Conservation (phyloP, 2,113 vertebrate species). For the Aegotheles bennettii region DNA sequence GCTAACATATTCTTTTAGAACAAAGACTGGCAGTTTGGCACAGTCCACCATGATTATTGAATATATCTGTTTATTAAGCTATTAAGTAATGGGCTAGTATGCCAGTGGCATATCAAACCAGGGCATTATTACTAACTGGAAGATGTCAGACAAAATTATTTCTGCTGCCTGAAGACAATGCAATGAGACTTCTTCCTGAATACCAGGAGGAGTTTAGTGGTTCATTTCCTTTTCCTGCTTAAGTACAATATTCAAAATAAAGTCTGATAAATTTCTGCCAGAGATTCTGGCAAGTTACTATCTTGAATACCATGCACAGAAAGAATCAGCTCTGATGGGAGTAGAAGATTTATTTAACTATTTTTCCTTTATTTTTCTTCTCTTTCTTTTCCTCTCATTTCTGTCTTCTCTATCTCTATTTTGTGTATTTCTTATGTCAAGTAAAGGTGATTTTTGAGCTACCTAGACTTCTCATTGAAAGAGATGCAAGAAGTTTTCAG, state of each 20-base stretch:
- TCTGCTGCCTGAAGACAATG: background rate
- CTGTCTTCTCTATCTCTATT: background rate
- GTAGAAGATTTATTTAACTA: background rate
- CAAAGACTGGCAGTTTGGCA: conserved; percentile 18
- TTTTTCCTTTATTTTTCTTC: background rate
- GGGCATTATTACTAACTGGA: background rate
- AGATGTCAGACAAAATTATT: background rate
- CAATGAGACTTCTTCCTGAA: background rate
- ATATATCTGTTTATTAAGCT: conserved; percentile 18
- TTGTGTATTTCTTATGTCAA: background rate
- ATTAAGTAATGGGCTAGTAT: background rate
- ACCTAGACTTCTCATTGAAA: background rate
- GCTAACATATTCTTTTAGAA: background rate
- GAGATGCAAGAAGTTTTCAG: background rate
- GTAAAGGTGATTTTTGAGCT: background rate
- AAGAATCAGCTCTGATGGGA: background rate
- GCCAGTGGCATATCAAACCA: background rate
- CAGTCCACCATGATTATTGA: background rate
- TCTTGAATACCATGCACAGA: background rate
- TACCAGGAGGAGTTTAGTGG: background rate
- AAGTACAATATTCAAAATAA: background rate
- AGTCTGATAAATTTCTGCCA: background rate
- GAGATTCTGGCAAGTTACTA: background rate
- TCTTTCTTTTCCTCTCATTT: background rate
- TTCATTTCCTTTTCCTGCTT: background rate